Evolutionary conservation across 2,888 invertebrate species (phyloP), one percentile per base, ranked within the genome.

Genomic region (Carabus problematicus): DNA sequence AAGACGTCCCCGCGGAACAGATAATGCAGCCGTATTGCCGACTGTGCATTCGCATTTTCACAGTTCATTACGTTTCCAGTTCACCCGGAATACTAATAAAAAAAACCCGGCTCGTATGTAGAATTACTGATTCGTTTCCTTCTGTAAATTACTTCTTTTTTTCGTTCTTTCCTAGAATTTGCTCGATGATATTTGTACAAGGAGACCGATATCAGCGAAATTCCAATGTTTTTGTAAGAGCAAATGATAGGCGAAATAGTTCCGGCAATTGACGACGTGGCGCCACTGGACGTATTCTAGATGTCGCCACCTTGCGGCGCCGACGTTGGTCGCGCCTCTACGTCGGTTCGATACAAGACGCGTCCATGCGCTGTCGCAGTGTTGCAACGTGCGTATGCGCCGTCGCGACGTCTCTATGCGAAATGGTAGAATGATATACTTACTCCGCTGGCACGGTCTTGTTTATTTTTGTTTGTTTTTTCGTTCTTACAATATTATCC

Each of bases 41-140:
- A 43, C 18, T 69, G 69, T 69, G 69, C 62, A 29, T 14, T 55
- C 55, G 69, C 69, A 69, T 69, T 62, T 69, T 16, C 55, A n/a
- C 16, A 6, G 14, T 55, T 69, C 69, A 69, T 69, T 69, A 69
- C 29, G 42, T 59, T 43, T 59, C 14, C 14, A 59, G 8, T 12
- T 40, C 12, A 16, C 18, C 14, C 56, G 29, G 19, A 9, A 56
- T 52, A 18, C 29, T 29, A 29, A 29, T 29, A 29, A 29, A 29
- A 29, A 29, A 2, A 29, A 4, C 18, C n/a, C 14, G 8, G 8
- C 40, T 8, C n/a, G 29, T 19, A 56, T 18, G 56, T 39, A 18
- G 29, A 40, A 56, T 40, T 56, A 56, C 39, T 45, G 2, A 56
- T 56, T 56, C 12, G 1, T 19, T 55, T 39, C 9, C 12, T 19